Percentiles rank a stretch among this genome's conserved stretches.
These are phyloP conservation scores for Tiliqua scincoides DNA, from an alignment of 2,113 vertebrate genomes.

Conservation along the genomic window DNA sequence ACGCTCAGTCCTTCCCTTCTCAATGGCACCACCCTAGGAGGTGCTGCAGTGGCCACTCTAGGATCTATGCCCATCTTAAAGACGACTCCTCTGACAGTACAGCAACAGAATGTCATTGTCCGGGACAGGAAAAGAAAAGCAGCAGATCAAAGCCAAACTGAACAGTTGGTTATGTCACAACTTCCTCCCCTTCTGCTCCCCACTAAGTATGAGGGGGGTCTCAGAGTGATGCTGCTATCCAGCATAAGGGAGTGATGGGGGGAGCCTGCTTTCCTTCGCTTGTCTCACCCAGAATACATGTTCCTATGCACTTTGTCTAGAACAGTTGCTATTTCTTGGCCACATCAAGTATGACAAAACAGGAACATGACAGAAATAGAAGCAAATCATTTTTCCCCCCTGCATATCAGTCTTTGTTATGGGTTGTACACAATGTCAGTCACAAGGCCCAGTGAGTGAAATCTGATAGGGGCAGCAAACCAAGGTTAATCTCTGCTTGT, in stretches of 20 bases:
- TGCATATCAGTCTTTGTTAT: neutral
- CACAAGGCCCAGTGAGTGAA: neutral
- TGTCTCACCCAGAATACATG: neutral
- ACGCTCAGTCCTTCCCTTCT: too few relatives aligned
- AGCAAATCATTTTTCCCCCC: neutral
- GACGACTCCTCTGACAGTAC: too few relatives aligned
- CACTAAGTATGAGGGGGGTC: neutral
- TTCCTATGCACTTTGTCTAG: neutral
- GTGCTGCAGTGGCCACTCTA: too few relatives aligned
- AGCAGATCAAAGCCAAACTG: too few relatives aligned
- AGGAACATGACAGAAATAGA: neutral
- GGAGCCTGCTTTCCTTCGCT: neutral
- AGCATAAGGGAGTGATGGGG: neutral
- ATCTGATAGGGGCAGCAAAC: neutral
- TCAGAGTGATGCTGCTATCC: neutral
- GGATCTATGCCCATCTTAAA: too few relatives aligned
- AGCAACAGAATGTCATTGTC: too few relatives aligned
- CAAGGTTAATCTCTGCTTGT: neutral
- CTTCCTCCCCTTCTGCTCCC: too few relatives aligned
- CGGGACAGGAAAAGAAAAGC: too few relatives aligned
- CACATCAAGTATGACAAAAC: neutral
- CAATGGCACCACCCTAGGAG: too few relatives aligned
- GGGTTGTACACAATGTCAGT: neutral
- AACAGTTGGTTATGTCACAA: too few relatives aligned
- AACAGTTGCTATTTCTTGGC: neutral